phyloP scores from a whole-genome alignment of 2,888 invertebrate genomes.

The Acanthosepion pharaonis region DNA sequence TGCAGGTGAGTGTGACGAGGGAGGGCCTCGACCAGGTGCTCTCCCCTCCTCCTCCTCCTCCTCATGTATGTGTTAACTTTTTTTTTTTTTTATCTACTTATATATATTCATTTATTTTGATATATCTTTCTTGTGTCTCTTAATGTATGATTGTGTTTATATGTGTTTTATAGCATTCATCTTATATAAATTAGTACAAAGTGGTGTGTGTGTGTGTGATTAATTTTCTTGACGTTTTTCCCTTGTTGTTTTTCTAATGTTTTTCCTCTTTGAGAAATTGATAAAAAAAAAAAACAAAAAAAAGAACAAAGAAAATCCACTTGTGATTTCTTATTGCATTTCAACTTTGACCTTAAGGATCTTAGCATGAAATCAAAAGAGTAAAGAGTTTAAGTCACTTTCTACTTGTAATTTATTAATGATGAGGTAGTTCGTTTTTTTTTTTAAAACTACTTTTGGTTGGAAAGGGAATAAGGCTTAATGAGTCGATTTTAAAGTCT shows the following conservation, averaged over 20 bases:
- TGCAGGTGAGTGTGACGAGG: conserved; percentile 41
- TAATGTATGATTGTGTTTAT: background rate
- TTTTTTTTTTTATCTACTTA: background rate
- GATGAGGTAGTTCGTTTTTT: no score
- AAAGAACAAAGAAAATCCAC: background rate
- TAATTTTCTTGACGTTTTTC: background rate
- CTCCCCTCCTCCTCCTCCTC: conserved; percentile 4
- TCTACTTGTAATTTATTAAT: no score
- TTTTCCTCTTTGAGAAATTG: background rate
- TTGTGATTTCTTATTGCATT: background rate
- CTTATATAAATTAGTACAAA: no score
- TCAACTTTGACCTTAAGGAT: background rate
- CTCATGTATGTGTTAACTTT: background rate
- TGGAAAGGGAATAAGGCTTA: no score
- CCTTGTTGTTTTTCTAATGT: background rate
- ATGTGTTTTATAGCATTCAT: background rate
- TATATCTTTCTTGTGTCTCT: background rate
- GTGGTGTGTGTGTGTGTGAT: background rate
- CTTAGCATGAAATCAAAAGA: no score
- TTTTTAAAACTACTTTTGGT: no score
- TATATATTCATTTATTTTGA: background rate
- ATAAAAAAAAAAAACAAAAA: background rate
- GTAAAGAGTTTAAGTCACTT: no score
- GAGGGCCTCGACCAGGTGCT: conserved; percentile 36
- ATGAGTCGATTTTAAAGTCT: no score